Evolutionary conservation across 1,140 invertebrate genomes (phyloP).

Genomic region (Drosophila cardini): DNA sequence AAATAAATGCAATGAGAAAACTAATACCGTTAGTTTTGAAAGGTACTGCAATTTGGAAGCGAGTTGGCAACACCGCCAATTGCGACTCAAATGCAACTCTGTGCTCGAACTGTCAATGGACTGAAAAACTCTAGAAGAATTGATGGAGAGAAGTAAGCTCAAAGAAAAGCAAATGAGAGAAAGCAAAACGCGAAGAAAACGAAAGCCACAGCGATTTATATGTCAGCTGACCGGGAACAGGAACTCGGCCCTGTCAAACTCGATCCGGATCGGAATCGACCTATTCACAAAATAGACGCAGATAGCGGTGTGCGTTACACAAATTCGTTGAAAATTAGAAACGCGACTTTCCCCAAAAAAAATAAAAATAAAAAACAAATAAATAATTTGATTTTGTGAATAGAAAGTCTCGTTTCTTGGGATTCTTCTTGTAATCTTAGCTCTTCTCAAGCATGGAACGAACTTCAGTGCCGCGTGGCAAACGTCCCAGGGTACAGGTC

Average conservation of each 20-base stretch:
- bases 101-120: slow-evolving; percentile 27
- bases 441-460: slow-evolving; percentile 28
- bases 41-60: not conserved
- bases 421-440: slow-evolving; percentile 1
- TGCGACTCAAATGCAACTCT: slow-evolving; percentile 37
- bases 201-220: slow-evolving; percentile 68
- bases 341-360: slow-evolving; percentile 20
- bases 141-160: slow-evolving; percentile 6
- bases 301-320: slow-evolving; percentile 26
- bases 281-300: slow-evolving; percentile 39
- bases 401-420: not conserved
- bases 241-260: slow-evolving; percentile 44
- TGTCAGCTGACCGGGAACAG: slow-evolving; percentile 55
- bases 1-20: slow-evolving; percentile 53
- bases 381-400: slow-evolving; percentile 16
- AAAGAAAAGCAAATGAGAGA: slow-evolving; percentile 28
- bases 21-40: slow-evolving; percentile 15
- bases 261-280: not conserved
- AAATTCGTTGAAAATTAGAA: slow-evolving; percentile 24
- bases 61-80: slow-evolving; percentile 49
- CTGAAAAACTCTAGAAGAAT: not conserved
- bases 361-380: slow-evolving; percentile 36
- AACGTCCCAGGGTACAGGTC: slow-evolving; percentile 65
- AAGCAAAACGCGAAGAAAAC: slow-evolving; percentile 50
- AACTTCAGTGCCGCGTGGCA: slow-evolving; percentile 61